Evolutionary conservation across 1,140 invertebrate genomes (phyloP), one percentile per base, ranked within the genome.

Genomic region (Vanessa atalanta): DNA sequence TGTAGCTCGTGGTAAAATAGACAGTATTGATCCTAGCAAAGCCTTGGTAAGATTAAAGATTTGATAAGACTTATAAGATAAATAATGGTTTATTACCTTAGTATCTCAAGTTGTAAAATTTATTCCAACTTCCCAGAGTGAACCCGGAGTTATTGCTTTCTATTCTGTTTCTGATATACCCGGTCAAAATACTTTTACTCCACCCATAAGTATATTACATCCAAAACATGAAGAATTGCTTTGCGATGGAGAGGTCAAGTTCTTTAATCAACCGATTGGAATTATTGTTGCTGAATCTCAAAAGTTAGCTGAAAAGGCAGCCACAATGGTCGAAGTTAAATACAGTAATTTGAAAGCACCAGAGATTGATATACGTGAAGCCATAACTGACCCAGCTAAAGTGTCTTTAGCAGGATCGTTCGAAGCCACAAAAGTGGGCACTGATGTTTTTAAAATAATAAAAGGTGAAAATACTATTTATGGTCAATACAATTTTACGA

Each of bases 211-310:
- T 95, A 1, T 89, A 73, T 51, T 85, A 5, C 12, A 50, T 4
- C 48, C 48, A 15, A 50, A 50, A 50, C 87, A 92, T 71, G 93
- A 94, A 88, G 93, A 94, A 83, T 82, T 94, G 14, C 90, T 95
- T 78, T 93, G 92, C 70, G 76, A 82, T 48, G 87, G 85, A 6
- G 73, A 78, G 15, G 93, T 97, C 0, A 82, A 91, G 20, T 95
- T 94, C 83, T 95, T 95, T 55, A 95, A 96, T 11, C 96, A 97
- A 82, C 94, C 96, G 0, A 83, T 97, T 8, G 97, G 96, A 0
- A 88, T 97, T 4, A 93, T 98, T 5, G 94, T 96, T 0, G 97
- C 96, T 0, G 85, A 94, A 65, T 94, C 92, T 55, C 90, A 95
- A 70, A 84, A 92, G 15, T 81, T 94, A 51, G 96, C 96, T 3